phyloP scores from a whole-genome alignment of 2,113 vertebrate genomes.

The Nothocercus nigrocapillus region DNA sequence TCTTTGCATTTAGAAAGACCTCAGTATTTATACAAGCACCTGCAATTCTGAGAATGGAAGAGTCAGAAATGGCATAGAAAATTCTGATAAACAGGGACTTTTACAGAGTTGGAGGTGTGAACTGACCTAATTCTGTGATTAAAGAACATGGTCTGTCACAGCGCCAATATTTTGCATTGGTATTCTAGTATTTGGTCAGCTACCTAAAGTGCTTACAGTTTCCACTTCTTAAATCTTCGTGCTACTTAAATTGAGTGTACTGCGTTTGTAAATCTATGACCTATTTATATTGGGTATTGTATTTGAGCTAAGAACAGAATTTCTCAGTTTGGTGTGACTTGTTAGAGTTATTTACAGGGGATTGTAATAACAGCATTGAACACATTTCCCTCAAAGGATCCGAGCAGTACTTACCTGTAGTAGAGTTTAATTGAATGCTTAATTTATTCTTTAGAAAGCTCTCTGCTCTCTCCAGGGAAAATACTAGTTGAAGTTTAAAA shows the following conservation, averaged over 20 bases:
- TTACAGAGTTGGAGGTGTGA: background rate
- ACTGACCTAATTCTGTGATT: fast-evolving
- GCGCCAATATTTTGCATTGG: background rate
- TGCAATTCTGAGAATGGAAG: background rate
- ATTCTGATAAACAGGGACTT: background rate
- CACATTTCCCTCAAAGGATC: background rate
- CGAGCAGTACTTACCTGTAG: constrained; percentile 19
- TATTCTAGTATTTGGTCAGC: background rate
- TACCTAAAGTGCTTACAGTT: background rate
- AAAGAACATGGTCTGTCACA: no score
- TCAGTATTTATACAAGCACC: background rate
- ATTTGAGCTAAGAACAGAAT: background rate
- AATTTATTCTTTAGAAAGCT: constrained; percentile 53
- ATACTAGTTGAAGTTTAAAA: constrained; percentile 1
- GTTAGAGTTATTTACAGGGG: background rate
- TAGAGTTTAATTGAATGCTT: constrained; percentile 49
- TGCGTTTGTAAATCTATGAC: background rate
- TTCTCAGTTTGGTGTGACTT: background rate
- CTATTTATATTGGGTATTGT: background rate
- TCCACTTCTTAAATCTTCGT: background rate
- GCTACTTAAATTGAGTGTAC: background rate
- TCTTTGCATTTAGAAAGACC: constrained; percentile 9
- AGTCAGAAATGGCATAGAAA: background rate
- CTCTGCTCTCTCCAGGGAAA: constrained; percentile 20
- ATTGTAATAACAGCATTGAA: background rate